Evolutionary conservation across 2,888 invertebrate genomes (phyloP), one percentile per base, ranked within the genome.

Genomic region (Folsomia manolachei): DNA sequence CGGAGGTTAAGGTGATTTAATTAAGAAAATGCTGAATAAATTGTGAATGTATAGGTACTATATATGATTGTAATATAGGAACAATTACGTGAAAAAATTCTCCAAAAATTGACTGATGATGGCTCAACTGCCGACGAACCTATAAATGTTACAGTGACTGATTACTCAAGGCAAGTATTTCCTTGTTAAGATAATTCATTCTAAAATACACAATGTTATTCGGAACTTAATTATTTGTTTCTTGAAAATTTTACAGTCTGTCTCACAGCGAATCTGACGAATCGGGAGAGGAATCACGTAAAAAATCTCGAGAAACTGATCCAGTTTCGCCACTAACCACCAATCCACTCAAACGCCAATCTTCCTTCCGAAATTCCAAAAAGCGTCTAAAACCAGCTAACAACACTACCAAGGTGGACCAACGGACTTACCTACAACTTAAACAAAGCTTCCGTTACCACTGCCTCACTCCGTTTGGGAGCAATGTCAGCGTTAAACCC

Each of bases 101-200:
- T 94, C 65, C 89, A 89, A 76, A 89, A 92, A 82, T 86, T 94
- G 77, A 85, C 90, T 77, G 90, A 91, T 83, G 91, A 91, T 84
- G 94, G 94, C 51, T 94, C 94, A 0, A 94, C 90, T 83, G 93
- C 94, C 9, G 94, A 94, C 81, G 94, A 93, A 83, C 94, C 94
- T 18, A 89, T 91, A 1, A 94, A 94, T 83, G 93, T 94, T 79
- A 89, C 89, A 74, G 85, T 94, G 27, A 92, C 93, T 26, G 94
- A 94, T 85, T 94, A 94, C 83, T 93, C 94, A 9, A 94, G 93
- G 93, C 93, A 85, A 2, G 1, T 27, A 25, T n/a, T n/a, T n/a
- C n/a, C n/a, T n/a, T n/a, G n/a, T n/a, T 25, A 25, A 62, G 21
- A 18, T 51, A 1, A 51, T 21, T 26, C 19, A 4, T 66, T 18